These are phyloP conservation scores for Orestias chungarensis DNA, from an alignment of 2,797 vertebrate genomes.

Conservation along the genomic window DNA sequence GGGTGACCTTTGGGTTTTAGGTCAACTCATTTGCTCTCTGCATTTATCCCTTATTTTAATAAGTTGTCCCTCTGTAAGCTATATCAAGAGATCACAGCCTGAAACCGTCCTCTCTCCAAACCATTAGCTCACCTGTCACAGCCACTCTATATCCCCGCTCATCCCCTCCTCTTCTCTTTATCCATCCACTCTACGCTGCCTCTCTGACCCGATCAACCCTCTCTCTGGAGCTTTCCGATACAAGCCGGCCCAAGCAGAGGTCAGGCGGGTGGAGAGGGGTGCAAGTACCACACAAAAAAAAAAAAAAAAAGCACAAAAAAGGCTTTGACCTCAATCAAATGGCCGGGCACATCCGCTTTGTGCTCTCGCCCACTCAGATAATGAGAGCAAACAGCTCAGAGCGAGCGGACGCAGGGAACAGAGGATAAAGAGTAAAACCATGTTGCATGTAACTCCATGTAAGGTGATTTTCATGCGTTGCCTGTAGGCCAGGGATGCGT, in stretches of 20 bases:
- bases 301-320: slow-evolving; percentile 14
- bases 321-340: slow-evolving; percentile 75
- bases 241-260: slow-evolving; percentile 40
- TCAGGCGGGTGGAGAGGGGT: slow-evolving; percentile 34
- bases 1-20: slow-evolving; percentile 82
- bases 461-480: slow-evolving; percentile 23
- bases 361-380: slow-evolving; percentile 54
- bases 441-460: slow-evolving; percentile 18
- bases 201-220: slow-evolving; percentile 52
- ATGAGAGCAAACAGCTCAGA: slow-evolving; percentile 49
- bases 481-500: slow-evolving; percentile 1
- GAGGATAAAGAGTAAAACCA: slow-evolving; percentile 31
- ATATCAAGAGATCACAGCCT: slow-evolving; percentile 74
- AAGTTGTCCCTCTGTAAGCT: slow-evolving; percentile 66
- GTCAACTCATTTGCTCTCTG: slow-evolving; percentile 83
- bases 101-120: slow-evolving; percentile 63
- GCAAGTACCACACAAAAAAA: slow-evolving; percentile 26
- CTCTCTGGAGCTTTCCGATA: slow-evolving; percentile 46
- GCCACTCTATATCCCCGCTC: slow-evolving; percentile 51
- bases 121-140: slow-evolving; percentile 70
- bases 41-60: slow-evolving; percentile 85
- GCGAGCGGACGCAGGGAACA: slow-evolving; percentile 15
- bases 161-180: slow-evolving; percentile 53
- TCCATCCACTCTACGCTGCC: slow-evolving; percentile 44
- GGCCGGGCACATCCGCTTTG: slow-evolving; percentile 56